Evolutionary conservation across 2,113 vertebrate species (phyloP), one percentile per base, ranked within the genome.

Genomic region (Calonectris borealis): DNA sequence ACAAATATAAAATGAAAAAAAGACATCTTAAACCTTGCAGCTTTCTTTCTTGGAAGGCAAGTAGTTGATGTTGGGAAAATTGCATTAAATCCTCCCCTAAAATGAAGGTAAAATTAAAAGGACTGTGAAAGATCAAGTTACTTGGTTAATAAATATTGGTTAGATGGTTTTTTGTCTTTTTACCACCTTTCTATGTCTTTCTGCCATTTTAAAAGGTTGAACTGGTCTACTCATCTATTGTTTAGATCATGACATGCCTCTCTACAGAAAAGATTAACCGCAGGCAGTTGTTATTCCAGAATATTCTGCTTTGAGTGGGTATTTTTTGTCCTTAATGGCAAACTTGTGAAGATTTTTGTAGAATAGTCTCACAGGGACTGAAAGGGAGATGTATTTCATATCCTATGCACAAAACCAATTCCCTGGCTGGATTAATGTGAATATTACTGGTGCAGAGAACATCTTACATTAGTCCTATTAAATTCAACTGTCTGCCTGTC

Each of bases 401-500:
- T 96, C 78, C 86, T 96, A 95, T 95, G 96, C 88, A 97, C 91
- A 98, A 97, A 98, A 96, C 81, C 96, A 97, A 97, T 98, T 98
- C 95, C 93, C 92, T 93, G 76, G 38, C 86, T 97, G 95, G 94
- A 97, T 98, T 98, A 98, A 98, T 85, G 97, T 96, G 97, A 98
- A 89, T 97, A 97, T 98, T 97, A 96, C 93, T 86, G 93, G 83
- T 32, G 25, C 81, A 95, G 88, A 97, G 91, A 96, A 92, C 55
- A 86, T 54, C 94, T 95, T 97, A 77, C 61, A 93, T 97, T 96
- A 97, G 95, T 92, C 79, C 82, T 96, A 97, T 98, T 97, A 97
- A 97, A 98, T 93, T 97, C 69, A 97, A 92, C 83, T 70, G 54
- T 94, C 77, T 95, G 93, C 86, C 72, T 94, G 97, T 91, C 83